phyloP scores from a whole-genome alignment of 2,113 vertebrate species.

The Melanerpes aurifrons region DNA sequence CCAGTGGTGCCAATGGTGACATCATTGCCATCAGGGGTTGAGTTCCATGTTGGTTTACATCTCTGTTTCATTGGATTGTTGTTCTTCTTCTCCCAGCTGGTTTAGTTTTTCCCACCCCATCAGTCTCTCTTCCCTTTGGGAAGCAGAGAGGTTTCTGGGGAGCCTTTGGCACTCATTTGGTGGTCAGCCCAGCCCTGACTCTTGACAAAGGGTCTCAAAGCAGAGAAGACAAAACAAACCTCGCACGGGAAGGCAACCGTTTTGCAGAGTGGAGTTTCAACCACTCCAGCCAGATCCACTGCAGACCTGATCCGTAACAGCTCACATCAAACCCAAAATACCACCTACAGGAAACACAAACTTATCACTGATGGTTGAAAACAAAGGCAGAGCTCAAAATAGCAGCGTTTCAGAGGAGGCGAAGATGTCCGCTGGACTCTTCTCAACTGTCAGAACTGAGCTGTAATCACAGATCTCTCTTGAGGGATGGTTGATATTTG shows the following conservation, averaged over 20 bases:
- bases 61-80: no score
- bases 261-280: not conserved
- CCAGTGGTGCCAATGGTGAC: no score
- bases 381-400: conserved; percentile 42
- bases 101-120: no score
- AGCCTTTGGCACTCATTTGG: no score
- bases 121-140: no score
- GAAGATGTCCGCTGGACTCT: not conserved
- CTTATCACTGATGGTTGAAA: conserved; percentile 4
- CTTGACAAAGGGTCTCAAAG: not conserved
- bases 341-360: conserved; percentile 18
- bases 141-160: no score
- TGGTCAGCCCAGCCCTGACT: no score
- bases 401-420: conserved; percentile 27
- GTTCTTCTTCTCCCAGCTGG: no score
- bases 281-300: not conserved
- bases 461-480: conserved; percentile 21
- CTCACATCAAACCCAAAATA: not conserved
- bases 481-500: conserved; percentile 46
- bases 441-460: conserved; percentile 43
- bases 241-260: not conserved
- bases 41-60: no score
- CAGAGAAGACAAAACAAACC: not conserved
- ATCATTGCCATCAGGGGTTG: no score
- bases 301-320: not conserved